Percentiles rank a stretch among this genome's conserved stretches.
phyloP scores from a whole-genome alignment of 2,113 vertebrate species.

The Serilophus lunatus region DNA sequence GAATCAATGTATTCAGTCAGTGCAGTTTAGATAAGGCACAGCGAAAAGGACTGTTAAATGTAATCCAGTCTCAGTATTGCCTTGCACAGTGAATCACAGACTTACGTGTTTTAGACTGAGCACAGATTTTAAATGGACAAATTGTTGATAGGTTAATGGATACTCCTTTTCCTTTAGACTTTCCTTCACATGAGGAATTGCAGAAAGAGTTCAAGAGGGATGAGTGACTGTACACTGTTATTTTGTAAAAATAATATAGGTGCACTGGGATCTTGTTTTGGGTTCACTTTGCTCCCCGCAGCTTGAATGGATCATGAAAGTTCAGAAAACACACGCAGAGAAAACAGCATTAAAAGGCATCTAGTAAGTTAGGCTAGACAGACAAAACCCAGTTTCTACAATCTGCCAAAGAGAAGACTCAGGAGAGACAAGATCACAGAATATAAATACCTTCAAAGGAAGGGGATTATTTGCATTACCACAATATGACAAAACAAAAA shows the following conservation, averaged over 20 bases:
- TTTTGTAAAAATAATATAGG: background rate
- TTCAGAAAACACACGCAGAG: background rate
- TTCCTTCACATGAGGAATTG: background rate
- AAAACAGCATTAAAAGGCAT: background rate
- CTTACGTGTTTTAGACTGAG: background rate
- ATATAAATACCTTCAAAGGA: constrained; percentile 24
- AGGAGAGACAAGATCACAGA: constrained; percentile 32
- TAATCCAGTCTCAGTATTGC: background rate
- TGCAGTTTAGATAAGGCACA: background rate
- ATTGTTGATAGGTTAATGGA: background rate
- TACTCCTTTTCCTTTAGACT: background rate
- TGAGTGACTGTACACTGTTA: background rate
- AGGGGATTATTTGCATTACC: constrained; percentile 23
- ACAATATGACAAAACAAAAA: constrained; percentile 28
- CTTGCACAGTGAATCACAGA: background rate
- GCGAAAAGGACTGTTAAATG: background rate
- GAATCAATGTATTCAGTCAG: background rate
- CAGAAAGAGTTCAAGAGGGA: background rate
- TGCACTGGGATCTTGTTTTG: background rate
- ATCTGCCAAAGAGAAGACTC: constrained; percentile 20
- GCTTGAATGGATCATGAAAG: background rate
- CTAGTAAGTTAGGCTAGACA: background rate
- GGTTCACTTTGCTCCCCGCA: background rate
- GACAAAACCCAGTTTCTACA: background rate
- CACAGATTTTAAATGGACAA: background rate